Conservation (phyloP, 2,888 invertebrate genomes). For the Leucophenga montana region DNA sequence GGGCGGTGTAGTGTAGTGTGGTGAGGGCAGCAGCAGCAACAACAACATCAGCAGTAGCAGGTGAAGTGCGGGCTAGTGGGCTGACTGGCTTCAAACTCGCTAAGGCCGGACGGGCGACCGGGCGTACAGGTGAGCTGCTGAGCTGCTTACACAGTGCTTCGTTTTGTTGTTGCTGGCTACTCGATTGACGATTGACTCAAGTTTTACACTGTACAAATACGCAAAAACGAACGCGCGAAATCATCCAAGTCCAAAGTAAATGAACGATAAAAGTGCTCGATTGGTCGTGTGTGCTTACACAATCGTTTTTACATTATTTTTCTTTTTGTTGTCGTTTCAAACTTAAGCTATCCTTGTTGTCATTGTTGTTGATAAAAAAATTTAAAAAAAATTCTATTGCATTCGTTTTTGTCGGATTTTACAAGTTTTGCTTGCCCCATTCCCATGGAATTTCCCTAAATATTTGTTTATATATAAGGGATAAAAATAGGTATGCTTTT, state of each 20-base stretch:
- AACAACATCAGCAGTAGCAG: conserved; percentile 43
- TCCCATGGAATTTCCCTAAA: too few species aligned
- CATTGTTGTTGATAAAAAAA: not conserved
- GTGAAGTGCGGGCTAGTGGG: conserved; percentile 20
- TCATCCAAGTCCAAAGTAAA: conserved; percentile 1
- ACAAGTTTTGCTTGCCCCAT: too few species aligned
- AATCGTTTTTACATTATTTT: not conserved
- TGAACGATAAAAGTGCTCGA: conserved; percentile 12
- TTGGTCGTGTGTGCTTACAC: too few species aligned
- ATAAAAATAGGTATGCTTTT: too few species aligned
- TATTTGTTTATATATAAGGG: too few species aligned
- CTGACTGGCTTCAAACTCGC: conserved; percentile 3
- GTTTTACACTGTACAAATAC: not conserved
- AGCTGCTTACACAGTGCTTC: not conserved
- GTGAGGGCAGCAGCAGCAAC: conserved; percentile 39
- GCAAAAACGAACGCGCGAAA: conserved; percentile 23
- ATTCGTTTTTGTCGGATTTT: too few species aligned
- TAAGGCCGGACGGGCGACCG: conserved; percentile 40
- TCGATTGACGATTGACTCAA: not conserved
- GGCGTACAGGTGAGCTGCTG: conserved; percentile 55
- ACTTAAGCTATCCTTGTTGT: not conserved
- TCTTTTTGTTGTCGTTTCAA: not conserved
- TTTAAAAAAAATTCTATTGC: not conserved
- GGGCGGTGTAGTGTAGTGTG: conserved; percentile 39
- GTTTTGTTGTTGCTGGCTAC: not conserved